phyloP scores from a whole-genome alignment of 2,888 invertebrate genomes.

The Rhingia campestris region DNA sequence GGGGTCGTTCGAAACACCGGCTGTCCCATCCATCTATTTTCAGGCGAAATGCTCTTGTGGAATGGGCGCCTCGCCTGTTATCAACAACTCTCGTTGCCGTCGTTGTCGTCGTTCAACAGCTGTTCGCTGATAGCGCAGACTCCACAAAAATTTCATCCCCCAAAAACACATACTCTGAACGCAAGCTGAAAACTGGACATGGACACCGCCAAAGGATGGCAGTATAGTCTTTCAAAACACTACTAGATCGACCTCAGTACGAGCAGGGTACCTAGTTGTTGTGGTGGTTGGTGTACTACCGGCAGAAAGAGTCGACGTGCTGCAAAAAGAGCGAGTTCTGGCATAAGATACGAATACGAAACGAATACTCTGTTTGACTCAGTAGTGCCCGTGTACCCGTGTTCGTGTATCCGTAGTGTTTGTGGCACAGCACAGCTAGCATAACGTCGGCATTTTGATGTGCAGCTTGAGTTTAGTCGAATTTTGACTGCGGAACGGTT shows the following conservation, averaged over 20 bases:
- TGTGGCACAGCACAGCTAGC: neutral
- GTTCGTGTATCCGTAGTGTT: neutral
- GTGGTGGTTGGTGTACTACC: conserved; percentile 7
- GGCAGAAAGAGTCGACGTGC: neutral
- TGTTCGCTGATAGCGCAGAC: conserved; percentile 65
- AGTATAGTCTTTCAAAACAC: conserved; percentile 23
- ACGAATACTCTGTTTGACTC: conserved; percentile 7
- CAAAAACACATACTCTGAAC: conserved; percentile 5
- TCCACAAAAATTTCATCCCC: conserved; percentile 60
- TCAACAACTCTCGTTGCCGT: conserved; percentile 42
- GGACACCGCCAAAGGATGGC: neutral
- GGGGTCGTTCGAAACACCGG: conserved; percentile 68
- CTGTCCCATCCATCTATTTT: conserved; percentile 62
- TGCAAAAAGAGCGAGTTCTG: conserved; percentile 40
- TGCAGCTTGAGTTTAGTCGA: conserved; percentile 54
- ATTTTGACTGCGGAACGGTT: conserved; percentile 63
- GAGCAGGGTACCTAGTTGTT: conserved; percentile 39
- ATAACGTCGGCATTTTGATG: conserved; percentile 44
- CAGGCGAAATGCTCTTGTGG: conserved; percentile 14
- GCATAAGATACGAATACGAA: neutral
- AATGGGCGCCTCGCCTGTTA: conserved; percentile 55
- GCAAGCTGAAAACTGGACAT: conserved; percentile 4
- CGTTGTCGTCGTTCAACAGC: conserved; percentile 66
- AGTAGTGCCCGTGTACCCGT: neutral
- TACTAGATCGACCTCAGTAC: conserved; percentile 57